These are phyloP conservation scores for Panagrolaimus sp. DNA, from an alignment of 1,140 invertebrate genomes.

Conservation along the genomic window DNA sequence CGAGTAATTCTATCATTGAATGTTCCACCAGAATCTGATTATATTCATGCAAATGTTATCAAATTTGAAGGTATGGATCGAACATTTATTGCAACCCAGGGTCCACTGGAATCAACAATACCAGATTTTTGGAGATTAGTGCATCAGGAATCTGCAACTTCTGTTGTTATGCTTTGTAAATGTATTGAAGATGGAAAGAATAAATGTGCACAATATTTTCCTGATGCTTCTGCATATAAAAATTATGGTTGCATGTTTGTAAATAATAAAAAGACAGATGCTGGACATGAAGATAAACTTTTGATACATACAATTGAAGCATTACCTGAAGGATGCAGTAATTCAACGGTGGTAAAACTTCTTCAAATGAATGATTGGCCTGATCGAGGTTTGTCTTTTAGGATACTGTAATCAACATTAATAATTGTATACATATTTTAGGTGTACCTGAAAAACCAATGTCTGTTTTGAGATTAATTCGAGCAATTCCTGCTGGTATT, in stretches of 20 bases:
- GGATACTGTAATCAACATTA: not conserved
- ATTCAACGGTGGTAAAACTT: conserved; percentile 34
- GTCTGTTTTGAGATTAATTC: not conserved
- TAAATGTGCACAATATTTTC: conserved; percentile 32
- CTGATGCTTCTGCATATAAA: conserved; percentile 25
- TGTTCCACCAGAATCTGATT: conserved; percentile 36
- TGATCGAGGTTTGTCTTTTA: not conserved
- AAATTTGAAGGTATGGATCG: conserved; percentile 15
- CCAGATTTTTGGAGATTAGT: conserved; percentile 87
- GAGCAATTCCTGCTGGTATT: conserved; percentile 2
- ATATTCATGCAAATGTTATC: conserved; percentile 34
- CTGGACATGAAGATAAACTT: not conserved
- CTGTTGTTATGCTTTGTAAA: conserved; percentile 82
- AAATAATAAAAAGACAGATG: conserved; percentile 30
- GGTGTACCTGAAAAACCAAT: conserved; percentile 2
- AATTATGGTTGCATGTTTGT: conserved; percentile 33
- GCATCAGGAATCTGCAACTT: conserved; percentile 70
- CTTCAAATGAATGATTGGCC: conserved; percentile 28
- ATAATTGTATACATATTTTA: too few relatives aligned
- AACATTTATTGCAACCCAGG: conserved; percentile 67
- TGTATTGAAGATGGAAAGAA: conserved; percentile 70
- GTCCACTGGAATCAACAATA: conserved; percentile 76
- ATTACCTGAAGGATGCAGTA: conserved; percentile 37
- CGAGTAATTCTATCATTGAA: conserved; percentile 29
- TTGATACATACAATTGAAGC: conserved; percentile 28